These are phyloP conservation scores for Aphrocallistes beatrix DNA, from an alignment of 37 sponge, comb jelly and placozoan genomes.

Conservation along the genomic window DNA sequence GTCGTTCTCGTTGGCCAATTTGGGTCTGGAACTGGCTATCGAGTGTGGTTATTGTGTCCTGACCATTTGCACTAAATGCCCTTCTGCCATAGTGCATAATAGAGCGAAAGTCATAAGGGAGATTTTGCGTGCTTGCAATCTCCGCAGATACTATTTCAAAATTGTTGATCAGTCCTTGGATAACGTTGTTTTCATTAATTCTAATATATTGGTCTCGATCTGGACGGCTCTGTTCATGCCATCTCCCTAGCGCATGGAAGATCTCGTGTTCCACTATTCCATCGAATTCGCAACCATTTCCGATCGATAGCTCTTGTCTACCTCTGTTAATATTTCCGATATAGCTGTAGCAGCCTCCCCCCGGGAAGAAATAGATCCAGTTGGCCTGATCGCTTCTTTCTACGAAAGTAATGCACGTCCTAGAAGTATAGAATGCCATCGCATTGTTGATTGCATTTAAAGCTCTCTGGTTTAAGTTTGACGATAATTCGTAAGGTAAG, in stretches of 20 bases:
- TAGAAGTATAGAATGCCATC: slow-evolving; percentile 27
- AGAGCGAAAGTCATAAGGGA: slow-evolving; percentile 53
- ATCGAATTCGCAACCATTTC: slow-evolving; percentile 46
- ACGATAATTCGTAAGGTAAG: background rate
- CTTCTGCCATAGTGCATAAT: slow-evolving; percentile 61
- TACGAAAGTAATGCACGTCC: slow-evolving; percentile 44
- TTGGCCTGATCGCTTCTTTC: slow-evolving; percentile 25
- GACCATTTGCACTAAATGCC: slow-evolving; percentile 54
- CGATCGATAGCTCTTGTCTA: slow-evolving; percentile 55
- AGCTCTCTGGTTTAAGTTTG: slow-evolving; percentile 15
- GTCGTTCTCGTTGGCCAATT: slow-evolving; percentile 45
- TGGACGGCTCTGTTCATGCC: slow-evolving; percentile 80
- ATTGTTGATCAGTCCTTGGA: slow-evolving; percentile 25
- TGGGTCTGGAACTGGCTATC: background rate
- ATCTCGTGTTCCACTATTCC: slow-evolving; percentile 68
- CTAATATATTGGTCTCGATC: slow-evolving; percentile 54
- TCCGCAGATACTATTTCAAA: slow-evolving; percentile 29
- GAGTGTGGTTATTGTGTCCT: slow-evolving; percentile 35
- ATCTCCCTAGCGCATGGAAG: slow-evolving; percentile 52
- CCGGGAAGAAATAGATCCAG: slow-evolving; percentile 47
- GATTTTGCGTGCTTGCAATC: slow-evolving; percentile 38
- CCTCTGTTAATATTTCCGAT: slow-evolving; percentile 45
- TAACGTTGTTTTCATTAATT: slow-evolving; percentile 34
- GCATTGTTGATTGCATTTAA: slow-evolving; percentile 34
- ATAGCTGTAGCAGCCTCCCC: slow-evolving; percentile 46